Conservation (phyloP, 2,113 vertebrate genomes). For the Rhizomys pruinosus region DNA sequence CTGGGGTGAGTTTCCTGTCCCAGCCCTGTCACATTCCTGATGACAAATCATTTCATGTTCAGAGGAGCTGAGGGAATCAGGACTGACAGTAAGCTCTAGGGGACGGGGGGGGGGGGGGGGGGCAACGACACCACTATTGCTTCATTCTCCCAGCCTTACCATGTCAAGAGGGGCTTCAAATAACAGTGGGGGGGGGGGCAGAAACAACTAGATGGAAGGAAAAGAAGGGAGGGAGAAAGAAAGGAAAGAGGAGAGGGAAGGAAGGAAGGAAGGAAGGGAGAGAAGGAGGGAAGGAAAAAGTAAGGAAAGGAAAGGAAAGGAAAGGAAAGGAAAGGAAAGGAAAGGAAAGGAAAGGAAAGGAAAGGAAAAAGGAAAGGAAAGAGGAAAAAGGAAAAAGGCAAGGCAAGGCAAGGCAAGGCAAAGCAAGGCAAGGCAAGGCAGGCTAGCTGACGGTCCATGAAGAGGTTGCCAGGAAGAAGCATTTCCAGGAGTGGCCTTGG, state of each 20-base stretch:
- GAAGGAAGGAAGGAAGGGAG: neutral
- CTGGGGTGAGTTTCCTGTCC: constrained; percentile 7
- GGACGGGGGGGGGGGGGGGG: neutral
- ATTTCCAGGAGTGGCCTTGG: neutral
- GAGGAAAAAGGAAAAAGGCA: no score
- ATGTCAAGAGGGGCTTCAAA: neutral
- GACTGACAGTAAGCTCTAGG: neutral
- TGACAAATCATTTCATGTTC: constrained; percentile 10
- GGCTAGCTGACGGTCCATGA: neutral
- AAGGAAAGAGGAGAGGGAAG: neutral
- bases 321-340: neutral
- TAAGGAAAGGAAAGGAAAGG: no score
- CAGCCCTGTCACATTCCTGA: constrained; percentile 1
- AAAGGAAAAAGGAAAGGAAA: no score
- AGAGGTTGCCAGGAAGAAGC: neutral
- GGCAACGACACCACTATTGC: neutral
- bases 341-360: no score
- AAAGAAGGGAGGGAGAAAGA: neutral
- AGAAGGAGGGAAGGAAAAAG: neutral
- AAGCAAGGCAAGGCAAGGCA: no score
- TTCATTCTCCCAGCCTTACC: neutral
- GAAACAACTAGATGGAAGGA: neutral
- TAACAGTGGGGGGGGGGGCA: neutral
- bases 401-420: no score
- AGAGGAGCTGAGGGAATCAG: neutral